These are phyloP conservation scores for Heteromyza rotundicornis DNA, from an alignment of 2,888 invertebrate species.

Conservation along the genomic window DNA sequence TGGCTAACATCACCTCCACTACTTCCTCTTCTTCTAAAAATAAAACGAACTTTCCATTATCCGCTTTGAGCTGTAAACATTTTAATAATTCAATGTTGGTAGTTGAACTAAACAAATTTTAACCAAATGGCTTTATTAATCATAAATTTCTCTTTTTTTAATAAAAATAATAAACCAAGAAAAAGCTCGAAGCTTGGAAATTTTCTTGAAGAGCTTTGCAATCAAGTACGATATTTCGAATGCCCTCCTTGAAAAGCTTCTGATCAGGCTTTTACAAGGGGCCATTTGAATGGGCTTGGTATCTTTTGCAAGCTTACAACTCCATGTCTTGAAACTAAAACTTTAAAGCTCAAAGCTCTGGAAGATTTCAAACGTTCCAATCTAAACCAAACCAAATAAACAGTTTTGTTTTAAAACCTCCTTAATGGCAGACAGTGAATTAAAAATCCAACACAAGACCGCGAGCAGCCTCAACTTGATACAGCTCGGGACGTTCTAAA, in stretches of 20 bases:
- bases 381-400: not conserved
- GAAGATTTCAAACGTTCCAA: slow-evolving; percentile 8
- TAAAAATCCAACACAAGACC: not conserved
- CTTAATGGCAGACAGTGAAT: not conserved
- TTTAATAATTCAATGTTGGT: slow-evolving; percentile 10
- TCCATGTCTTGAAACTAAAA: not conserved
- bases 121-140: slow-evolving; percentile 10
- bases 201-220: not conserved
- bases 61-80: slow-evolving; percentile 21
- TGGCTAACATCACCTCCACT: slow-evolving; percentile 11
- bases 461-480: not conserved
- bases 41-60: slow-evolving; percentile 15
- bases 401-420: too few species aligned
- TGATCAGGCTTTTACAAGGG: not conserved
- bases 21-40: too few species aligned
- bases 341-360: slow-evolving; percentile 5
- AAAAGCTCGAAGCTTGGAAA: too few species aligned
- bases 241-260: not conserved
- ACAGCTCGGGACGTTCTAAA: slow-evolving; percentile 10
- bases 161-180: too few species aligned
- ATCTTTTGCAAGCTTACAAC: not conserved
- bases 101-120: slow-evolving; percentile 10
- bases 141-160: not conserved
- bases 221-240: not conserved
- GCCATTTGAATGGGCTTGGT: not conserved